Conservation (phyloP, 2,797 vertebrate genomes). For the Phrynocephalus vlangalii region DNA sequence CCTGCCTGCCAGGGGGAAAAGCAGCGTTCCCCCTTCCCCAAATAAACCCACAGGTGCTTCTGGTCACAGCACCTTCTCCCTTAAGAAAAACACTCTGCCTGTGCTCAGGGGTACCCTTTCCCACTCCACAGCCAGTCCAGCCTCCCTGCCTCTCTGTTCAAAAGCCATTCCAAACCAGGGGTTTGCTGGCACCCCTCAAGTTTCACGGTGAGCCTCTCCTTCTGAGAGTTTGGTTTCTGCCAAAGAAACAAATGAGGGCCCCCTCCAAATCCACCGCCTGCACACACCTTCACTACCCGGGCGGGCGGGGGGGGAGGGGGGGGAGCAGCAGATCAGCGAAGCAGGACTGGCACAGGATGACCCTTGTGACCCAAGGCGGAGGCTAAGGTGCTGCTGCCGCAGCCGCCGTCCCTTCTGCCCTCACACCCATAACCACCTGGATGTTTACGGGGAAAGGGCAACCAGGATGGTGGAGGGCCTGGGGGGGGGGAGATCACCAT, state of each 20-base stretch:
- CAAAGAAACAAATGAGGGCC: not conserved
- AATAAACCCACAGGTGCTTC: not conserved
- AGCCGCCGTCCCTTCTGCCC: not conserved
- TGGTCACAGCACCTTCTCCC: not conserved
- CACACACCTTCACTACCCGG: too few relatives aligned
- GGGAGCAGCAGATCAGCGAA: too few relatives aligned
- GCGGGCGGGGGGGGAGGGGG: too few relatives aligned
- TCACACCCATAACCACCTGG: not conserved
- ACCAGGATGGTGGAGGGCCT: too few relatives aligned
- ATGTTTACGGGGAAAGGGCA: too few relatives aligned
- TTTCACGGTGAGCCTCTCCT: not conserved
- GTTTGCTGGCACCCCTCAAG: accelerated
- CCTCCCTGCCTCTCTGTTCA: not conserved
- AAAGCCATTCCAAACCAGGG: not conserved
- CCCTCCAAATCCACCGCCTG: too few relatives aligned
- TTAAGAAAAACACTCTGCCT: not conserved
- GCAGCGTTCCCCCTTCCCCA: not conserved
- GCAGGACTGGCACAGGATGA: not conserved
- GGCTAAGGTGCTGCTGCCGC: not conserved
- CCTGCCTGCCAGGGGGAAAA: too few relatives aligned
- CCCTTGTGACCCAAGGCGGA: not conserved
- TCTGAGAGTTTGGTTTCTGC: too few relatives aligned
- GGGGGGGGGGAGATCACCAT: too few relatives aligned
- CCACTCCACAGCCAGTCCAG: too few relatives aligned
- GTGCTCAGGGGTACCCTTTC: not conserved